Percentiles rank a stretch among this genome's conserved stretches.
Conservation (phyloP, 2,113 vertebrate genomes). For the Otis tarda region DNA sequence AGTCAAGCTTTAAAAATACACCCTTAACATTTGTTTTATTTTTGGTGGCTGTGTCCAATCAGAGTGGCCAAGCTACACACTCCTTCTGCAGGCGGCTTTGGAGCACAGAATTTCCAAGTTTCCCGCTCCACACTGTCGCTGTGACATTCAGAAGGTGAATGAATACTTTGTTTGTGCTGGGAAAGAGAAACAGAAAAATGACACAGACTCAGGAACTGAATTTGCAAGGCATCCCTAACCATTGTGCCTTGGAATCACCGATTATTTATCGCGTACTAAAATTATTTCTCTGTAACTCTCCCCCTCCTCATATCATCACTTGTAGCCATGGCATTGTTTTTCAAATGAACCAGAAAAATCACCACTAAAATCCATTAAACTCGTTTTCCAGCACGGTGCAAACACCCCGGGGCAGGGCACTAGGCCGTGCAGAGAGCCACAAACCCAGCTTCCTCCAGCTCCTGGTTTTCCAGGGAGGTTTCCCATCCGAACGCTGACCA, state of each 20-base stretch:
- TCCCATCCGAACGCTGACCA: not conserved
- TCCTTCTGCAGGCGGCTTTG: not conserved
- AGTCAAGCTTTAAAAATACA: not conserved
- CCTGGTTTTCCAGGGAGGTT: not conserved
- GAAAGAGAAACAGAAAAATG: not conserved
- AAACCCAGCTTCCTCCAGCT: not conserved
- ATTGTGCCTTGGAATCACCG: not conserved
- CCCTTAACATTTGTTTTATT: not conserved
- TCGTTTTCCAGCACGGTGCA: not conserved
- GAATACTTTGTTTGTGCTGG: not conserved
- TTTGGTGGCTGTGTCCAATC: too few species aligned
- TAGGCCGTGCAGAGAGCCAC: not conserved
- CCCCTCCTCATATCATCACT: not conserved
- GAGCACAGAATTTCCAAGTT: not conserved
- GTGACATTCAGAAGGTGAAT: not conserved
- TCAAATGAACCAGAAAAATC: not conserved
- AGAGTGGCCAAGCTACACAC: not conserved
- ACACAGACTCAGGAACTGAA: not conserved
- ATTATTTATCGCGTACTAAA: not conserved
- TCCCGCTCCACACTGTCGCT: not conserved
- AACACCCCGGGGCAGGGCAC: not conserved
- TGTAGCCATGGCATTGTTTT: not conserved
- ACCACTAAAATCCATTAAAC: not conserved
- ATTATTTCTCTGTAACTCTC: not conserved
- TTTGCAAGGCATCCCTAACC: not conserved